A percentile compares a stretch with the other conserved stretches of the same genome.
Evolutionary conservation across 1,140 invertebrate species (phyloP).

Genomic region (Acyrthosiphon pisum): DNA sequence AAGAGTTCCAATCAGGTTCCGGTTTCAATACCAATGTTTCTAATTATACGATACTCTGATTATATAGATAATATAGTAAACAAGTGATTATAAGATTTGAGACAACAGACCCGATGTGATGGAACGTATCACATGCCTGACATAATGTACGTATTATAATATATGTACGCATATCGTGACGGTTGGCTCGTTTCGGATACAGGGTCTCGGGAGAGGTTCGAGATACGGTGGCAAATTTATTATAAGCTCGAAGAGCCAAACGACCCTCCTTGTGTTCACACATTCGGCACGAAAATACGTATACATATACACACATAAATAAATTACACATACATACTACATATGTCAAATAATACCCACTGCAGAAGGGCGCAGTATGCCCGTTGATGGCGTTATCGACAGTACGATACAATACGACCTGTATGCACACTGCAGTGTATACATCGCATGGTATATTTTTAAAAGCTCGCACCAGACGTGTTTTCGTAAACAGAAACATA

Average conservation of each 20-base stretch:
- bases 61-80: neutral
- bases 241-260: neutral
- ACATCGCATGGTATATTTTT: neutral
- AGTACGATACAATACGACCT: neutral
- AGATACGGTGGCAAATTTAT: conserved; percentile 1
- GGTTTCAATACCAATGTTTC: neutral
- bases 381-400: neutral
- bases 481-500: neutral
- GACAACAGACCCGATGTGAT: neutral
- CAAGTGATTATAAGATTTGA: neutral
- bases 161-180: neutral
- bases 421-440: neutral
- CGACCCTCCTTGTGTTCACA: neutral
- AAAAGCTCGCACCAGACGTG: neutral
- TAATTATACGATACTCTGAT: neutral
- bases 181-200: neutral
- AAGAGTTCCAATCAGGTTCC: neutral
- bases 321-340: too few species aligned
- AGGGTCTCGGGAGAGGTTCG: neutral
- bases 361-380: neutral
- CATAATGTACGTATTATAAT: neutral
- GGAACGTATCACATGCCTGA: neutral
- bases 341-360: neutral
- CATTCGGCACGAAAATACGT: neutral
- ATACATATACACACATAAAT: neutral